Conservation (phyloP, 1,140 invertebrate genomes). For the Bombyx mori region ASM3026992v2 NC_085120.1:1635501-1636000, state of each 20-base stretch:
- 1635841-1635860: slow-evolving; percentile 92
- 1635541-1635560: too few relatives aligned
- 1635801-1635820: slow-evolving; percentile 74
- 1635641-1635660: too few relatives aligned
- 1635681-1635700: too few relatives aligned
- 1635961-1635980: background rate
- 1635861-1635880: slow-evolving; percentile 94
- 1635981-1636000: background rate
- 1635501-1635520: too few relatives aligned
- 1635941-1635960: background rate
- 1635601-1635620: too few relatives aligned
- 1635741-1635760: slow-evolving; percentile 90
- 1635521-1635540: too few relatives aligned
- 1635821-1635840: slow-evolving; percentile 98
- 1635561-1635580: too few relatives aligned
- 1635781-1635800: slow-evolving; percentile 59
- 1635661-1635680: too few relatives aligned
- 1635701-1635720: slow-evolving; percentile 74
- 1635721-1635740: slow-evolving; percentile 96
- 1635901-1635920: background rate
- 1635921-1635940: background rate
- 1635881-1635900: slow-evolving; percentile 79
- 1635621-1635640: too few relatives aligned
- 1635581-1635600: too few relatives aligned
- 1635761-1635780: slow-evolving; percentile 96